phyloP scores from a whole-genome alignment of 2,797 vertebrate species.

The Acanthurus leucopareius region DNA sequence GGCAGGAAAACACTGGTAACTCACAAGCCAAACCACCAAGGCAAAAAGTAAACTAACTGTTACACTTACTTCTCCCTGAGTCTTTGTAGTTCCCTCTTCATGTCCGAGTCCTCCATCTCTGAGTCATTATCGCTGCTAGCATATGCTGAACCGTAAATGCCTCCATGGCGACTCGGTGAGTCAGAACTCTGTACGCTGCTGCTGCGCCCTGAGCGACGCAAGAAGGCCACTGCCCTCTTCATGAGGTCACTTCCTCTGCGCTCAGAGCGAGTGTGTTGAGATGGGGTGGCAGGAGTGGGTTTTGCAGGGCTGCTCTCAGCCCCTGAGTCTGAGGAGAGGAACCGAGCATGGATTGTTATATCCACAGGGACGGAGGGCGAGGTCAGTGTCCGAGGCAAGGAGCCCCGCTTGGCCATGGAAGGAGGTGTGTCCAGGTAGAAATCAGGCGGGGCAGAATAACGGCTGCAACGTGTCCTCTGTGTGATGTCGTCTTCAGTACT shows the following conservation, averaged over 20 bases:
- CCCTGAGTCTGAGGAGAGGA: conserved; percentile 90
- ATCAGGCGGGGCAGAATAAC: conserved; percentile 94
- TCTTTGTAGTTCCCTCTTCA: conserved; percentile 94
- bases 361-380: conserved; percentile 90
- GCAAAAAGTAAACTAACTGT: background rate
- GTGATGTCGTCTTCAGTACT: conserved; percentile 91
- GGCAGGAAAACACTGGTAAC: conserved; percentile 6
- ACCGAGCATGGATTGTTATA: conserved; percentile 86
- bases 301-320: conserved; percentile 89
- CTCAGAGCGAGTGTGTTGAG: conserved; percentile 79
- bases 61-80: conserved; percentile 95
- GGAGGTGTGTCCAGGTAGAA: conserved; percentile 94
- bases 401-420: conserved; percentile 82
- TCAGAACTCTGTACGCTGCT: conserved; percentile 89
- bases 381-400: conserved; percentile 86
- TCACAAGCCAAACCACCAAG: conserved; percentile 16
- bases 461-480: conserved; percentile 87
- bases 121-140: conserved; percentile 99
- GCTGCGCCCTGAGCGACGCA: conserved; percentile 90
- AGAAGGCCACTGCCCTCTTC: conserved; percentile 93
- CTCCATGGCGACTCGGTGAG: conserved; percentile 86
- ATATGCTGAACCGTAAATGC: conserved; percentile 88
- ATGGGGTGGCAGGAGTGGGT: conserved; percentile 76
- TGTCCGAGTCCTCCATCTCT: conserved; percentile 95
- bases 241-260: conserved; percentile 91